These are phyloP conservation scores for Eupithecia abbreviata DNA, from an alignment of 2,888 invertebrate genomes.

Conservation along the genomic window DNA sequence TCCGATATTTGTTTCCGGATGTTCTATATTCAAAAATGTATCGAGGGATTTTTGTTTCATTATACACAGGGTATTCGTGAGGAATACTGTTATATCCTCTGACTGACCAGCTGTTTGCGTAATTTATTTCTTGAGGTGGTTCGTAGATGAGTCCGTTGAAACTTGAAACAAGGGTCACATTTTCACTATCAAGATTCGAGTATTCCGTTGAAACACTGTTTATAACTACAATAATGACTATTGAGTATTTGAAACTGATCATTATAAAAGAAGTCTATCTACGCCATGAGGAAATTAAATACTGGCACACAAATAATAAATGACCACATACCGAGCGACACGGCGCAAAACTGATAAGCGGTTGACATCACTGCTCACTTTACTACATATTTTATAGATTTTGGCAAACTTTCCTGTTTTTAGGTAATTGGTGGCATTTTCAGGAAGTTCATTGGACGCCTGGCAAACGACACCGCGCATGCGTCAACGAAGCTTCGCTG, in stretches of 20 bases:
- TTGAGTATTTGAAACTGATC: background rate
- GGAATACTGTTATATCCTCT: background rate
- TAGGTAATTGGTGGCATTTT: no score
- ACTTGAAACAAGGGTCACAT: constrained; percentile 3
- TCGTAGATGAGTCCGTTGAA: background rate
- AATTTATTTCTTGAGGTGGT: background rate
- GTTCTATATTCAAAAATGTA: constrained; percentile 24
- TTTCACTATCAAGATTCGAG: background rate
- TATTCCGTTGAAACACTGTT: background rate
- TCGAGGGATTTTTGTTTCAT: constrained; percentile 3
- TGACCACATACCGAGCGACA: background rate
- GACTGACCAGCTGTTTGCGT: background rate
- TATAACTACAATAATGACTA: background rate
- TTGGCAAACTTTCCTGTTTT: no score
- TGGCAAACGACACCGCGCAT: no score
- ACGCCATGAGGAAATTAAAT: background rate
- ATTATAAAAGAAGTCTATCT: background rate
- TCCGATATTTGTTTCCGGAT: constrained; percentile 25
- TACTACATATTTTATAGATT: no score
- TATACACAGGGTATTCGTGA: constrained; percentile 17
- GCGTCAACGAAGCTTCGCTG: no score
- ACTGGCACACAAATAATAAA: background rate
- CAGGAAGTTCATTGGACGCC: no score
- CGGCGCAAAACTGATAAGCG: constrained; percentile 4
- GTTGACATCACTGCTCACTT: background rate